Base-by-base conservation (phyloP, 53 echinoderm and acorn worm genomes). In the Holothuria scabra region DNA sequence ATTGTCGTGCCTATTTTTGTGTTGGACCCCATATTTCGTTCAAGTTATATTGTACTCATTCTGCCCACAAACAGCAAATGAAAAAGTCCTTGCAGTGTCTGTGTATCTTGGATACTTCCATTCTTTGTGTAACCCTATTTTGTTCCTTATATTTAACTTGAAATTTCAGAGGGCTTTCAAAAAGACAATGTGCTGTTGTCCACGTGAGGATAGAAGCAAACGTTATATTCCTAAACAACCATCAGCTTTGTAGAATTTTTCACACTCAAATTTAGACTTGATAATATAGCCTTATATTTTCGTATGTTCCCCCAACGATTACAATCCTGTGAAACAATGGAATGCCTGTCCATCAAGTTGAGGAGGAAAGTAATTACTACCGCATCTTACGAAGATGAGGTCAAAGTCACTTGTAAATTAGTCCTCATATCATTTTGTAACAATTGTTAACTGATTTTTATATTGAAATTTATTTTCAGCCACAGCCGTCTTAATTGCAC, bases 21-120 rank as follows among this genome's bases (percentile, higher is more conserved):
- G 97, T 71, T 97, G 97, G 97, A 90, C 94, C 12, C 97, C 97
- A 16, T 97, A 97, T 79, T 97, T 97, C 85, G 74, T 91, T 41
- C 94, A 94, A 57, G 89, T 97, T 57, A 79, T 97, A 28, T 79
- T 94, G 22, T 94, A 92, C 61, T 92, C 90, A 12, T 84, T 97
- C 88, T 87, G 87, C 68, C 85, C 89, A 4, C 79, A 87, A 55
- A 78, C 88, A 60, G 80, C 84, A 29, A 91, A 97, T 59, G 69
- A 71, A 28, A 89, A 82, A 13, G 74, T 84, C 14, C 85, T 97
- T 85, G 92, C 90, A 23, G 76, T 90, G 20, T 83, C 97, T 23
- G 94, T 97, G 30, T 97, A 94, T 76, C 87, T 97, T 12, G 97
- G 97, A 26, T 97, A 97, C 84, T 81, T 85, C 35, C 94, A 97